Evolutionary conservation across 2,113 vertebrate genomes (phyloP), one percentile per base, ranked within the genome.

Genomic region (Ceyx melanurus): DNA sequence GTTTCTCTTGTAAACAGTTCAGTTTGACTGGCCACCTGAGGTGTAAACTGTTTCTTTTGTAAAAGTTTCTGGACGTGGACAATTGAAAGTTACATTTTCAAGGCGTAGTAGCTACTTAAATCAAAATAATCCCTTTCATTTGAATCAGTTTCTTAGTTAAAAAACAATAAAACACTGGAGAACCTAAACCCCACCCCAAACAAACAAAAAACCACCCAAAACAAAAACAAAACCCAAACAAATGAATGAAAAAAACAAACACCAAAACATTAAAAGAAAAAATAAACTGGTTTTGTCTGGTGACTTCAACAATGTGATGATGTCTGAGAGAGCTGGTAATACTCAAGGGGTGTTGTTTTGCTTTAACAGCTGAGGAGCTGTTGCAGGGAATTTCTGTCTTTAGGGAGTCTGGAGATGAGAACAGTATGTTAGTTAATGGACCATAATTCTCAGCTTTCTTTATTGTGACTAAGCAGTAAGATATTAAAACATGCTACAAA

Each of bases 401-500:
- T 85, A 40, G 29, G 0, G 61, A 45, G 28, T n/a, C 8, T 57
- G 57, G 51, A 81, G 40, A 29, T 77, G 31, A 60, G 37, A 86
- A 28, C 13, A 42, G 25, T 71, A 5, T 6, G 4, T 85, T 89
- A 62, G 60, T 89, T 91, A 89, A 46, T 14, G 33, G 68, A n/a
- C 51, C 26, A 26, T 82, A 42, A 50, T 82, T 89, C 56, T 93
- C 54, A 68, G 73, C 81, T 86, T 92, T 81, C 79, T 83, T 71
- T 64, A 57, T 86, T 92, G 82, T 96, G 93, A 92, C 86, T 96
- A 92, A 93, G 90, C 86, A 35, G 43, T 42, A 92, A 92, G 80
- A 82, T 89, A 90, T n/a, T 89, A 88, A 89, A 89, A 84, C 50
- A 29, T 65, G 66, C 66, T 72, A 21, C 40, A 90, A 81, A 54